Evolutionary conservation across 1,140 invertebrate genomes (phyloP), one percentile per base, ranked within the genome.

Genomic region (Drosophila neocordata): DNA sequence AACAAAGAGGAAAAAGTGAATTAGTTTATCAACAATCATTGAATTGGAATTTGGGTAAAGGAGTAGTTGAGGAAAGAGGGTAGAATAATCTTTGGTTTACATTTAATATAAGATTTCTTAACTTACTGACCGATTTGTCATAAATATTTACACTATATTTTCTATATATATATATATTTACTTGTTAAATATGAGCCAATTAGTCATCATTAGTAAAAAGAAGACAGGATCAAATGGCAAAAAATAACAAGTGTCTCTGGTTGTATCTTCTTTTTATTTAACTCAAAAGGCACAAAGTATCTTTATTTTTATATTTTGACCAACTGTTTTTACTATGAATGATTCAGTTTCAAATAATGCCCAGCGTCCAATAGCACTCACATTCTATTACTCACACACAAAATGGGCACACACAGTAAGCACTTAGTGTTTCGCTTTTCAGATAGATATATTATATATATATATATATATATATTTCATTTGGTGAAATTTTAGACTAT

Each of bases 401-500:
- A 60, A 65, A 58, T 48, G 72, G 44, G 44, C 53, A 51, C 52
- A 41, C 55, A 53, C 20, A 76, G 20, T 12, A 65, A 67, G 73
- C 73, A 80, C 77, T 80, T 77, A 79, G 68, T 67, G 48, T 44
- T 13, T 18, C 44, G 72, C 57, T 80, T 65, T 48, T 52, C 59
- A 69, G 68, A 18, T 59, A 48, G 8, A 48, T 20, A 69, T 24
- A 24, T 24, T 24, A 24, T 24, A 18, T 59, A 20, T 18, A 48
- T 20, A 69, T 71, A 18, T 55, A 20, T 48, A 48, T 48, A 48
- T 68, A 60, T 51, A 51, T 48, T 69, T 76, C 73, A 58, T 34
- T 65, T 38, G 24, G 58, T 66, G 82, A 85, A 85, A 85, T 82
- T 79, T 66, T 88, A 87, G 82, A 87, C 83, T 88, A 79, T 87